Conservation (phyloP, 1,140 invertebrate species). For the Pollicipes pollicipes region DNA sequence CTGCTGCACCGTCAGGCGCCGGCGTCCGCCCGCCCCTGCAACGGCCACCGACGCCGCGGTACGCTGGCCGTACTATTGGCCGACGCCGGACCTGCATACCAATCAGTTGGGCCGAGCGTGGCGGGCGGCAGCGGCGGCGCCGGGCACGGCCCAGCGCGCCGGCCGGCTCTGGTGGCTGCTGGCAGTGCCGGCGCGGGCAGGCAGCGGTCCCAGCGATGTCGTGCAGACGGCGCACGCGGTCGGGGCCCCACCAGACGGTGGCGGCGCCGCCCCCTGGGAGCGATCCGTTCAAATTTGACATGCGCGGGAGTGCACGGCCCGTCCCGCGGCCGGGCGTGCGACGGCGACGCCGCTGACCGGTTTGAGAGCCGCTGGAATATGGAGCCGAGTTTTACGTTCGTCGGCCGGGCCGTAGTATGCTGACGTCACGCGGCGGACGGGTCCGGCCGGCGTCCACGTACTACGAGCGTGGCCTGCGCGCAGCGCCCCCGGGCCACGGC, state of each 20-base stretch:
- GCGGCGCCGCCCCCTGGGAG: background rate
- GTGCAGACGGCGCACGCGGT: background rate
- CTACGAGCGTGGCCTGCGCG: background rate
- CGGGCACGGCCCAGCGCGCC: too few relatives aligned
- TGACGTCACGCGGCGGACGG: background rate
- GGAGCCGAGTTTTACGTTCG: background rate
- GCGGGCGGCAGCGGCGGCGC: background rate
- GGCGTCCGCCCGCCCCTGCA: background rate
- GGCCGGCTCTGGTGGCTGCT: too few relatives aligned
- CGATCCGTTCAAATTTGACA: background rate
- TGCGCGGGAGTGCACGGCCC: background rate
- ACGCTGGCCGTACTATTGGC: background rate
- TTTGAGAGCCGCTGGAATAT: background rate
- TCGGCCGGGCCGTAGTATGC: background rate
- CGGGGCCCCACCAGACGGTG: too few relatives aligned
- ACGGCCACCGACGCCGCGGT: background rate
- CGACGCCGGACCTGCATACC: background rate
- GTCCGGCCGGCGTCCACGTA: background rate
- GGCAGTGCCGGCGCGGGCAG: background rate
- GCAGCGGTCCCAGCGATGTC: background rate
- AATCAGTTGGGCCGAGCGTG: background rate
- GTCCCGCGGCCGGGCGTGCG: too few relatives aligned
- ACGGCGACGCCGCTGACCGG: background rate
- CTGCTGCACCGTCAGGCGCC: background rate
- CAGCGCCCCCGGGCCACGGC: too few relatives aligned